These are phyloP conservation scores for Brachyptera risi DNA, from an alignment of 2,888 invertebrate genomes.

Conservation along the genomic window DNA sequence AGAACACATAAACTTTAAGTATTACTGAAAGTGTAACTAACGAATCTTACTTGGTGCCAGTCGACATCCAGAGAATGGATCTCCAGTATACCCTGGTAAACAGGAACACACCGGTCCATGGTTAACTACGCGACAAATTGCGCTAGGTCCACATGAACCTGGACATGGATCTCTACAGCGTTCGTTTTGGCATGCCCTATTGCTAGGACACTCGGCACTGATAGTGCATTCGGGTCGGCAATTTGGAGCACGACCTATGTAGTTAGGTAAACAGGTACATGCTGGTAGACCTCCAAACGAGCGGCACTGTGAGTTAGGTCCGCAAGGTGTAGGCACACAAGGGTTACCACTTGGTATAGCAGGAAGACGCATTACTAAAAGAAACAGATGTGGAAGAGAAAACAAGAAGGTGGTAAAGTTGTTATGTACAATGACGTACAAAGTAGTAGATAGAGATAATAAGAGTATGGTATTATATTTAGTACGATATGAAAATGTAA, in stretches of 20 bases:
- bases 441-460: neutral
- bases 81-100: slow-evolving; percentile 71
- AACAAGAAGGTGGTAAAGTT: slow-evolving; percentile 5
- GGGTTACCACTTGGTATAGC: slow-evolving; percentile 61
- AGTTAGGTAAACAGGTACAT: slow-evolving; percentile 74
- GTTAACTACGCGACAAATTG: slow-evolving; percentile 74
- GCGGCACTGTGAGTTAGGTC: slow-evolving; percentile 78
- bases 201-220: slow-evolving; percentile 79
- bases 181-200: slow-evolving; percentile 77
- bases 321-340: slow-evolving; percentile 79
- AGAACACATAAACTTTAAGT: too few relatives aligned
- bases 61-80: slow-evolving; percentile 75
- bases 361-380: slow-evolving; percentile 41
- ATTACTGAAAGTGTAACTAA: too few relatives aligned
- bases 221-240: slow-evolving; percentile 83
- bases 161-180: slow-evolving; percentile 79
- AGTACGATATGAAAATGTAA: too few relatives aligned
- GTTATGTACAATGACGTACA: neutral
- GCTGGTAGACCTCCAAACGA: slow-evolving; percentile 70
- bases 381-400: slow-evolving; percentile 25
- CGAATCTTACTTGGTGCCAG: slow-evolving; percentile 37
- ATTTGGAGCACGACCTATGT: slow-evolving; percentile 77
- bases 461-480: neutral
- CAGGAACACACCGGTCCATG: slow-evolving; percentile 83
- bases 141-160: slow-evolving; percentile 76